Conservation (phyloP, 2,113 vertebrate genomes). For the Xyrauchen texanus region DNA sequence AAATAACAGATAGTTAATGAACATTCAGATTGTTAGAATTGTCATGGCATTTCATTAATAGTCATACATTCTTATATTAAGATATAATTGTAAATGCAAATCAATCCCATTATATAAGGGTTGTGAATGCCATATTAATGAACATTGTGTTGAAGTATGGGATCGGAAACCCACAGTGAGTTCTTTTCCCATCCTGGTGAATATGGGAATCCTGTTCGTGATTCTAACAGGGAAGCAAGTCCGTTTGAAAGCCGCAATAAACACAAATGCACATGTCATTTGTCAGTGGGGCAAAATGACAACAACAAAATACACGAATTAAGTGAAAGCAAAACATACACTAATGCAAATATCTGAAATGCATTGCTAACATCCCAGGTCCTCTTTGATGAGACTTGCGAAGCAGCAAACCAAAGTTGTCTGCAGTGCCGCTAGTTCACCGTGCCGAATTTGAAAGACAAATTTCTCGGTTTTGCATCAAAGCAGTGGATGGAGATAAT, state of each 20-base stretch:
- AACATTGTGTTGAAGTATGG: too few relatives aligned
- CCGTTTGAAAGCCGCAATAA: too few relatives aligned
- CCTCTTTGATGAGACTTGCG: neutral
- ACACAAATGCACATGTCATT: too few relatives aligned
- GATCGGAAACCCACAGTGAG: too few relatives aligned
- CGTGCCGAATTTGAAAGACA: constrained; percentile 57
- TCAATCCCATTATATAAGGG: too few relatives aligned
- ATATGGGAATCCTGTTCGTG: neutral
- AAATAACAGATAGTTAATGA: too few relatives aligned
- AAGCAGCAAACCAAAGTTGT: constrained; percentile 14
- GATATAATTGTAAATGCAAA: too few relatives aligned
- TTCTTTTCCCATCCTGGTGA: too few relatives aligned
- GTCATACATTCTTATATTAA: too few relatives aligned
- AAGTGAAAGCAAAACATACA: neutral
- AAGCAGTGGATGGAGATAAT: constrained; percentile 5
- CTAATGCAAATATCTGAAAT: constrained; percentile 11
- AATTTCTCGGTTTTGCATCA: constrained; percentile 57
- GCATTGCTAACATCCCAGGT: neutral
- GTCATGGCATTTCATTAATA: too few relatives aligned
- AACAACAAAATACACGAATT: neutral
- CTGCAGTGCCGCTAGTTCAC: neutral
- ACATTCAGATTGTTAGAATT: too few relatives aligned
- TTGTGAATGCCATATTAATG: too few relatives aligned
- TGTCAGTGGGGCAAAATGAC: neutral
- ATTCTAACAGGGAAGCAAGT: neutral